Evolutionary conservation across 1,140 invertebrate genomes (phyloP), one percentile per base, ranked within the genome.

Genomic region (Bradynema listronoti): DNA sequence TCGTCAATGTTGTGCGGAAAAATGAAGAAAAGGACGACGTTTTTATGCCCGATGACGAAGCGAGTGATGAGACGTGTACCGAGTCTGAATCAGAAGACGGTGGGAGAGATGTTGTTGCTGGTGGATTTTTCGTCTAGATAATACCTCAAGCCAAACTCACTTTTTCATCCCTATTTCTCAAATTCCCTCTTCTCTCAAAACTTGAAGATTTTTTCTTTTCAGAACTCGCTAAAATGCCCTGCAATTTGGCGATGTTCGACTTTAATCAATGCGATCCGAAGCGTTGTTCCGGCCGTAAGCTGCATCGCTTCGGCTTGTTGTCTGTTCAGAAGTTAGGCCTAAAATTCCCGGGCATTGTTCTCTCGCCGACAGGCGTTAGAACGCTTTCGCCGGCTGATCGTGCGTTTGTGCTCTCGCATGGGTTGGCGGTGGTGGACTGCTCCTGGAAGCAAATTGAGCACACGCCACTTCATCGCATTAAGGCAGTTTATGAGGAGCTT

Each of bases 341-440:
- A 33, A 63, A 68, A 33, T 72, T 73, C 55, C 68, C 60, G 16
- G 71, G 71, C 19, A 33, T 73, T 16, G 43, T 73, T 9, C 46
- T 73, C 9, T 62, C 58, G 29, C 71, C 71, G 14, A 65, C 68
- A 11, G 72, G 72, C 9, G 56, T 47, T 2, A 36, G 24, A 19
- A 75, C 72, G 2, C 19, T 75, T 11, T 77, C 73, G 0, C 68
- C 65, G 0, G 9, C 46, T 11, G 72, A 75, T 50, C 16, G 56
- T 3, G 29, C 55, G 7, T 51, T 77, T 22, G 58, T 75, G 27
- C 27, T 73, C 9, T 34, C 58, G 1, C 65, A 68, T 78, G 95
- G 95, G 0, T 82, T 93, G 24, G 91, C 91, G 16, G 94, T 98
- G 0, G 90, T 99, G 1, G 95, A 99, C 77, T 99, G 94, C 79